Conservation (phyloP, 2,797 vertebrate species). For the Gambelia wislizenii region DNA sequence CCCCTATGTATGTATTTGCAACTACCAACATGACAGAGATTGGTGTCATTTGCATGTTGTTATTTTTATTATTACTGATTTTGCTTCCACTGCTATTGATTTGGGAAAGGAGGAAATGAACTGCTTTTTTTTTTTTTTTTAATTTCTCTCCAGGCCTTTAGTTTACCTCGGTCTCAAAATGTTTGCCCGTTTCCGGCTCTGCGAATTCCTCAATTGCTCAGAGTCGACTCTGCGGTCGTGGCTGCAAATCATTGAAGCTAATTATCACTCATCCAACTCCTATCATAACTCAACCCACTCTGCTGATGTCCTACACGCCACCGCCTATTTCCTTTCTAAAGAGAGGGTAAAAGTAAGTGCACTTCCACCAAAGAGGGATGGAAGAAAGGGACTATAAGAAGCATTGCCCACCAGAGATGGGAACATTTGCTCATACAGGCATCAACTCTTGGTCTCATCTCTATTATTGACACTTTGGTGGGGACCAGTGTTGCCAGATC, state of each 20-base stretch:
- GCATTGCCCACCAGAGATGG: neutral
- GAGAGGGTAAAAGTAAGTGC: slow-evolving; percentile 92
- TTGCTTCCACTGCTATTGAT: slow-evolving; percentile 15
- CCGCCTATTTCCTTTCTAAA: slow-evolving; percentile 94
- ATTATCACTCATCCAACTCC: slow-evolving; percentile 94
- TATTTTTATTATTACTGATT: neutral
- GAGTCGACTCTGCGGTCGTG: slow-evolving; percentile 92
- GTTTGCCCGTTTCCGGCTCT: slow-evolving; percentile 94
- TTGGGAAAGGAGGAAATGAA: neutral
- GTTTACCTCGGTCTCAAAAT: slow-evolving; percentile 94
- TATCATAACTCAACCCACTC: slow-evolving; percentile 98
- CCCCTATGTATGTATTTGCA: too few relatives aligned
- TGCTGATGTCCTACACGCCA: slow-evolving; percentile 95
- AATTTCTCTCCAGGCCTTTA: slow-evolving; percentile 86
- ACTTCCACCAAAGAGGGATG: neutral
- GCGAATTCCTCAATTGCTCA: slow-evolving; percentile 93
- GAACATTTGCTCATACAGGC: neutral
- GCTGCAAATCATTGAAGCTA: slow-evolving; percentile 94
- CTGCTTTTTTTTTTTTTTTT: neutral
- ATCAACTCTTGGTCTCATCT: too few relatives aligned
- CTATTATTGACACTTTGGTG: too few relatives aligned
- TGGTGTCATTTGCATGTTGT: neutral
- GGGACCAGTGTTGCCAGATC: too few relatives aligned
- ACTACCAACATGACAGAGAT: too few relatives aligned
- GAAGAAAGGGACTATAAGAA: too few relatives aligned